phyloP scores from a whole-genome alignment of 2,797 vertebrate species.

The Lithobates pipiens region DNA sequence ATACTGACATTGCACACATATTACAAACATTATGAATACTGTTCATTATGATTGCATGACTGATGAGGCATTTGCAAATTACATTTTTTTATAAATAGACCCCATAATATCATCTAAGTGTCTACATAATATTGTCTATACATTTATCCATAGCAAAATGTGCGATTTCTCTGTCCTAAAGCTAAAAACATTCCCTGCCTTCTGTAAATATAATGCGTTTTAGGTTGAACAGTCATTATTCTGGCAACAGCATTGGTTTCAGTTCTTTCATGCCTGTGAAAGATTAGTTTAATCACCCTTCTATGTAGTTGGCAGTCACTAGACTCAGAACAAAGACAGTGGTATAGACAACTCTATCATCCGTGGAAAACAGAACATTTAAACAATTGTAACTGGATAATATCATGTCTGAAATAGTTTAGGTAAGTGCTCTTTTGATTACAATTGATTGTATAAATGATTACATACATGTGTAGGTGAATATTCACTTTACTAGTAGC shows the following conservation, averaged over 20 bases:
- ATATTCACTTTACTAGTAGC: not conserved
- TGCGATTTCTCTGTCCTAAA: too few relatives aligned
- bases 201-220: conserved; percentile 4
- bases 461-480: conserved; percentile 21
- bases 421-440: not conserved
- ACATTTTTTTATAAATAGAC: too few relatives aligned
- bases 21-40: too few relatives aligned
- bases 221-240: not conserved
- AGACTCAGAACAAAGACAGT: not conserved
- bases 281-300: conserved; percentile 24
- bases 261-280: conserved; percentile 9
- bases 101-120: too few relatives aligned
- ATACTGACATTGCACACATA: too few relatives aligned
- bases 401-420: conserved; percentile 17
- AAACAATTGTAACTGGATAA: conserved; percentile 43
- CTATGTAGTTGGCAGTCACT: conserved; percentile 16
- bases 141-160: not conserved
- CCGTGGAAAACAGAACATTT: conserved; percentile 22
- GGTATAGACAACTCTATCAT: conserved; percentile 15
- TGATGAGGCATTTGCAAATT: too few relatives aligned
- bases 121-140: not conserved
- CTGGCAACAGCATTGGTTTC: conserved; percentile 5
- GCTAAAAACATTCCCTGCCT: not conserved
- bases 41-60: too few relatives aligned
- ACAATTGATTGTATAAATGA: conserved; percentile 1